Base-by-base conservation (phyloP, 2,888 invertebrate genomes). In the Patella depressa region DNA sequence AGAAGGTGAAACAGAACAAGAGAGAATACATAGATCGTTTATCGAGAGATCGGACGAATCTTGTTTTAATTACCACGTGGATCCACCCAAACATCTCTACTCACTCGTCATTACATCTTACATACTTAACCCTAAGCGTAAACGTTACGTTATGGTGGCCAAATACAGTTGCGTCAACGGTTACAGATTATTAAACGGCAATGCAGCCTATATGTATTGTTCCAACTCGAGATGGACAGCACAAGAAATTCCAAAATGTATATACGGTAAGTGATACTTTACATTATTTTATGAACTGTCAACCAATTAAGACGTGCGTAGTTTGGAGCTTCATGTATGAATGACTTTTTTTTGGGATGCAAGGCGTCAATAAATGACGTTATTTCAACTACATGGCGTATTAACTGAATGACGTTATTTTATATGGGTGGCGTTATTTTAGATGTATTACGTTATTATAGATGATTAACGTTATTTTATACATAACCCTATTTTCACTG, bases 71-170 rank as follows among this genome's bases (percentile, higher is more conserved):
- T 57, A 71, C 17, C n/a, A 59, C 34, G 79, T 82, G 5, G 72
- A 79, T 11, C 87, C 88, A 4, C 84, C 84, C 0, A 74, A 72
- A 12, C 55, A 83, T 5, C 74, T 73, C 9, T 74, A 83, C 19
- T 80, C 84, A 1, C 78, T 80, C 2, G 79, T 81, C 65, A 80
- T 79, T 24, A 81, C 81, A n/a, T 79, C 73, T 3, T 84, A 82
- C 76, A 78, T 81, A 24, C 74, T 79, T 72, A 82, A 81, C 72
- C 76, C 78, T 29, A 53, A 75, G 2, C 77, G 79, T 9, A 79
- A 79, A 11, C 75, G 81, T 17, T 84, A 84, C 78, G 81, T 84
- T 54, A 83, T 83, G 80, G 75, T 84, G 55, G 84, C 82, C 57
- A 83, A 80, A 17, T 84, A 84, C 81, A 72, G 70, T 45, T 84